phyloP scores from a whole-genome alignment of 2,888 invertebrate genomes.

The Brenthis hecate region DNA sequence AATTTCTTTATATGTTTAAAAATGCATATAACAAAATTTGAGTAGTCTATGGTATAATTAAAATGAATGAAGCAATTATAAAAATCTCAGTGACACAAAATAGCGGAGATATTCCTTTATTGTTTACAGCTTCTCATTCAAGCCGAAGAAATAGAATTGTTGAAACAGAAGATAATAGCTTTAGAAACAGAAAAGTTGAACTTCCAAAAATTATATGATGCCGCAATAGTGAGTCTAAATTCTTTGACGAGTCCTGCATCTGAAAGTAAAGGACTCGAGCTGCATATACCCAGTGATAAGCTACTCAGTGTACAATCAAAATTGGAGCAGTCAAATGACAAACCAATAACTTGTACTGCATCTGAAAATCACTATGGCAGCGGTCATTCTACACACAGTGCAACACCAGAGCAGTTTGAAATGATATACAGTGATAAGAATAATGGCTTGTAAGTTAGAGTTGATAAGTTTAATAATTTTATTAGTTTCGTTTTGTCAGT shows the following conservation, averaged over 20 bases:
- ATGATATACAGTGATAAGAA: conserved; percentile 82
- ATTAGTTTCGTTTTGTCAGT: neutral
- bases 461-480: neutral
- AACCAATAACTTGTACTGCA: conserved; percentile 70
- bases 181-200: conserved; percentile 83
- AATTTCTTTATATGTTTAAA: no score
- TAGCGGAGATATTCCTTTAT: neutral
- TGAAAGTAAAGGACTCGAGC: conserved; percentile 63
- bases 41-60: no score
- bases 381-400: conserved; percentile 78
- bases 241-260: conserved; percentile 72
- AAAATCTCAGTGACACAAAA: neutral
- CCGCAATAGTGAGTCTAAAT: conserved; percentile 75
- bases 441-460: conserved; percentile 62
- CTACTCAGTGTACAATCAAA: conserved; percentile 48
- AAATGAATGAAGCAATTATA: neutral
- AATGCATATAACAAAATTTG: no score
- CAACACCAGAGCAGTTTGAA: conserved; percentile 84
- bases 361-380: conserved; percentile 78
- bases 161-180: conserved; percentile 79
- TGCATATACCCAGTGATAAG: conserved; percentile 65
- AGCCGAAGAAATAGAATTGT: conserved; percentile 79
- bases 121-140: conserved; percentile 68
- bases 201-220: conserved; percentile 79
- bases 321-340: conserved; percentile 50